phyloP scores from a whole-genome alignment of 2,797 vertebrate genomes.

The Acanthurus leucopareius region DNA sequence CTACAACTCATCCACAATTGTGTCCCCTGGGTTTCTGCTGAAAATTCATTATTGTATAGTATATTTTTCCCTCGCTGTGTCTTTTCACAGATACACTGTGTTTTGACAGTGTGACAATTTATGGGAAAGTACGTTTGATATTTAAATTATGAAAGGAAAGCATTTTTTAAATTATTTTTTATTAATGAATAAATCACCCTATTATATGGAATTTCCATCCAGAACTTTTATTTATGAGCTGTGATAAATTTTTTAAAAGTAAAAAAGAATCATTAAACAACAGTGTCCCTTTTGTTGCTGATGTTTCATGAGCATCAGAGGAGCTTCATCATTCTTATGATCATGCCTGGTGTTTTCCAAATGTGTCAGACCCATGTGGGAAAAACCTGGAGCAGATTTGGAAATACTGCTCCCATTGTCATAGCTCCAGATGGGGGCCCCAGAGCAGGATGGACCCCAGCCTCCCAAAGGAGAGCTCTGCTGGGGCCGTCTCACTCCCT shows the following conservation, averaged over 20 bases:
- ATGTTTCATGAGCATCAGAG: slow-evolving; percentile 52
- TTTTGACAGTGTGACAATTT: slow-evolving; percentile 16
- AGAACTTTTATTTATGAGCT: background rate
- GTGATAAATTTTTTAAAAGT: background rate
- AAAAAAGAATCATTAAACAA: slow-evolving; percentile 8
- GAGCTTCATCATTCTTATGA: slow-evolving; percentile 36
- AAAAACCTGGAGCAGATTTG: slow-evolving; percentile 61
- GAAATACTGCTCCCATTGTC: slow-evolving; percentile 79
- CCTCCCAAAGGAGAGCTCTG: slow-evolving; percentile 75
- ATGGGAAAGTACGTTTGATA: background rate
- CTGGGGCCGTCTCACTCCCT: slow-evolving; percentile 50
- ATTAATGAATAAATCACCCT: slow-evolving; percentile 2
- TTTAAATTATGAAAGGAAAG: slow-evolving; percentile 11
- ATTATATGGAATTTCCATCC: background rate
- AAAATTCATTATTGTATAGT: slow-evolving; percentile 60
- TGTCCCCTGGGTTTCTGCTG: slow-evolving; percentile 61
- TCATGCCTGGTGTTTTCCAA: slow-evolving; percentile 55
- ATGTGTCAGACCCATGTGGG: slow-evolving; percentile 49
- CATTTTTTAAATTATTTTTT: background rate
- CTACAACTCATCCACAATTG: slow-evolving; percentile 68
- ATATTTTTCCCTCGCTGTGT: slow-evolving; percentile 36
- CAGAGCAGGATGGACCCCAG: slow-evolving; percentile 77
- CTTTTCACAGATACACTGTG: slow-evolving; percentile 25
- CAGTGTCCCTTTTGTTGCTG: slow-evolving; percentile 31
- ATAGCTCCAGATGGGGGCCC: slow-evolving; percentile 69